A percentile compares a stretch with the other conserved stretches of the same genome.
Conservation (phyloP, 2,888 invertebrate genomes). For the Chymomyza amoena region DNA sequence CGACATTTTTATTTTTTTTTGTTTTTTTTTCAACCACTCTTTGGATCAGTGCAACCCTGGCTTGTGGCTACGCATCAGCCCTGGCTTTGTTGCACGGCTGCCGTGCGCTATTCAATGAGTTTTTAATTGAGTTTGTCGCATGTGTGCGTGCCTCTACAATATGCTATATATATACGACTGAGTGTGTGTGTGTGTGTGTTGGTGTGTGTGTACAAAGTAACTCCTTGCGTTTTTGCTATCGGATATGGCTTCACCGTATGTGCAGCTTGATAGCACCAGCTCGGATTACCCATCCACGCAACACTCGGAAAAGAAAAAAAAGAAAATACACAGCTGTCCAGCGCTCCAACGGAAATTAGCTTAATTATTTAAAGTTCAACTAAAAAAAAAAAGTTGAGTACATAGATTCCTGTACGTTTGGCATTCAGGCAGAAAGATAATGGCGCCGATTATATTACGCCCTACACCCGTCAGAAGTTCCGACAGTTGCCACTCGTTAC, state of each 20-base stretch:
- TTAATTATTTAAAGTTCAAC: slow-evolving; percentile 40
- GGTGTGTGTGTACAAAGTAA: not conserved
- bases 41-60: not conserved
- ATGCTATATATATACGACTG: not conserved
- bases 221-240: not conserved
- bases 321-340: not conserved
- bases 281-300: not conserved
- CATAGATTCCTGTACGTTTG: no score
- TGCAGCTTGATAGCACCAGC: not conserved
- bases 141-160: not conserved
- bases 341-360: slow-evolving; percentile 16
- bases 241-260: not conserved
- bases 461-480: no score
- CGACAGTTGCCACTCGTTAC: no score
- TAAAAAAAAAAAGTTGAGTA: no score
- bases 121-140: slow-evolving; percentile 37
- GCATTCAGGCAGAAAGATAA: no score
- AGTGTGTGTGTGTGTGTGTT: not conserved
- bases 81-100: not conserved
- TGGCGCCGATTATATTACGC: no score
- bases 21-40: not conserved
- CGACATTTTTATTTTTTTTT: no score
- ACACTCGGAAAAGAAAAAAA: not conserved
- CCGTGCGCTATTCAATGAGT: slow-evolving; percentile 18
- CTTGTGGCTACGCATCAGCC: not conserved